Base-by-base conservation (phyloP, 1,140 invertebrate genomes). In the Thaumetopoea pityocampa region DNA sequence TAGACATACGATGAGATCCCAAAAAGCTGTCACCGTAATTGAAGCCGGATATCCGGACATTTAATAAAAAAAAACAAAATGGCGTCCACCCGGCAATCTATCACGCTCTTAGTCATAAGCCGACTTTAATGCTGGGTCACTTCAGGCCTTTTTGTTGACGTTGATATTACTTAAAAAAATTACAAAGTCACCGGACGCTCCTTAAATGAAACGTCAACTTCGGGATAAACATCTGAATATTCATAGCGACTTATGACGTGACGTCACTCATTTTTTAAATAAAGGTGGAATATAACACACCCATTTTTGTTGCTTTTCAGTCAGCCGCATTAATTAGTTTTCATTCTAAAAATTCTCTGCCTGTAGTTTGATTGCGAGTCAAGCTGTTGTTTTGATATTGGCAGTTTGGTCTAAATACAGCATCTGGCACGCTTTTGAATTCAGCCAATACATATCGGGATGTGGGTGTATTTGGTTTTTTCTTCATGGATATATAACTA, bases 41-140 rank as follows among this genome's bases (percentile, higher is more conserved):
- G 68, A 64, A 68, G 60, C 65, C 72, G 71, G 70, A 69, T 68
- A 63, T 58, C 48, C 42, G 33, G 64, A 64, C 58, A 67, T 76
- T 76, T 70, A 78, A 76, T 78, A 78, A 78, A 81, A 76, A 78
- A 78, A 73, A 74, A 69, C 63, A 66, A 56, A 42, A 18, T 47
- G 49, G 38, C 52, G 45, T 52, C 43, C 55, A 53, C 55, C 30
- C 53, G 59, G 72, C 62, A 74, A 81, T 81, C 71, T 78, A 81
- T 81, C 77, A 81, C 77, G 64, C 50, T 51, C 67, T 63, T 55
- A 76, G 67, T 74, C 67, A 76, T 81, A 78, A 81, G 67, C 71
- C 70, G 73, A 81, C 73, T 81, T 81, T 81, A 76, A 81, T 81
- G 73, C 71, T 76, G 62, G 77, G 73, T 81, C 73, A 78, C 77